A percentile compares a stretch with the other conserved stretches of the same genome.
phyloP scores from a whole-genome alignment of 2,888 invertebrate genomes.

The Ariolimax columbianus region DNA sequence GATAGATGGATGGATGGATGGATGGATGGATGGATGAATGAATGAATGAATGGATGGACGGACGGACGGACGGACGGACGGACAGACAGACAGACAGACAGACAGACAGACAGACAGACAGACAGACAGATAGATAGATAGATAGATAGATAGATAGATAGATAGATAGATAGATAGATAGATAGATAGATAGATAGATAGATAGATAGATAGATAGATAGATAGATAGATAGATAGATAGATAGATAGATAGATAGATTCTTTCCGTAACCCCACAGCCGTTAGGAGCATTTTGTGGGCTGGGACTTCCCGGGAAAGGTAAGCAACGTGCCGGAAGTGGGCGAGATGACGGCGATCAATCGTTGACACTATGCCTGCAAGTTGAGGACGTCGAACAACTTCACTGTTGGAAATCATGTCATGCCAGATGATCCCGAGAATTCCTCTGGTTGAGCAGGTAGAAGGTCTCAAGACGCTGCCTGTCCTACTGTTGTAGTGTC shows the following conservation, averaged over 20 bases:
- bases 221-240: conserved; percentile 26
- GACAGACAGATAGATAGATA: background rate
- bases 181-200: conserved; percentile 24
- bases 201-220: conserved; percentile 24
- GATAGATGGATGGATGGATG: conserved; percentile 11
- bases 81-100: background rate
- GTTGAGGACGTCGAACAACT: no score
- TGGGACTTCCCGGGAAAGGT: no score
- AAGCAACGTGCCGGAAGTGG: no score
- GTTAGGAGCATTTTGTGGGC: no score
- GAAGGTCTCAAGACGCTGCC: no score
- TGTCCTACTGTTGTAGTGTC: no score
- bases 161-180: conserved; percentile 24
- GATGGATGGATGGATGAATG: conserved; percentile 8
- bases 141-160: conserved; percentile 1
- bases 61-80: background rate
- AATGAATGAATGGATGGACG: background rate
- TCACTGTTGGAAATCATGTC: no score
- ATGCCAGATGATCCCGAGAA: no score
- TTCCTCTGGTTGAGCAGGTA: no score
- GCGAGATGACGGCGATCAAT: no score
- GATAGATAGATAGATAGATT: conserved; percentile 20
- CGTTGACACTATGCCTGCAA: no score
- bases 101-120: conserved; percentile 15
- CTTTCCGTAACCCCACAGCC: no score